Percentiles rank a stretch among this genome's conserved stretches.
These are phyloP conservation scores for Rhynchophorus ferrugineus DNA, from an alignment of 1,140 invertebrate genomes.

Conservation along the genomic window DNA sequence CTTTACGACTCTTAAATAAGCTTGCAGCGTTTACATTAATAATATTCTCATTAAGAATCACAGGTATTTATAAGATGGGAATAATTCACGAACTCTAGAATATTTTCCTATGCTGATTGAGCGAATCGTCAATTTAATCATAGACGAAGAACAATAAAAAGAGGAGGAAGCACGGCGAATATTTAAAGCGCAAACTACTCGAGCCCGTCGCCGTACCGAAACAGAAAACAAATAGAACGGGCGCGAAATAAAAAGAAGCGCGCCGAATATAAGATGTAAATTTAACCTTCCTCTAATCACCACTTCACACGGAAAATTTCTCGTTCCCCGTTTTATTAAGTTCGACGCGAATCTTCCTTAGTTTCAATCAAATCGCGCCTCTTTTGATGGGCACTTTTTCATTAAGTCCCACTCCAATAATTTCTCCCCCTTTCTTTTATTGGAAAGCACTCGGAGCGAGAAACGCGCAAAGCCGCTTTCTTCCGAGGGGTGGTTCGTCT, in stretches of 20 bases:
- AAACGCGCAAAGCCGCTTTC: conserved; percentile 7
- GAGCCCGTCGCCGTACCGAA: too few relatives aligned
- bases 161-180: too few relatives aligned
- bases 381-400: conserved; percentile 11
- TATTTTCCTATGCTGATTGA: too few relatives aligned
- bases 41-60: too few relatives aligned
- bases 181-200: too few relatives aligned
- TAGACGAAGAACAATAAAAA: too few relatives aligned
- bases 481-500: conserved; percentile 4
- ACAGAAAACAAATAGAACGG: background rate
- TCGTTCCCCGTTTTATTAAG: conserved; percentile 3
- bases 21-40: too few relatives aligned
- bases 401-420: conserved; percentile 4
- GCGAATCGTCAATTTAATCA: too few relatives aligned
- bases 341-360: conserved; percentile 9
- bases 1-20: too few relatives aligned
- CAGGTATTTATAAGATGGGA: too few relatives aligned
- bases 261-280: background rate
- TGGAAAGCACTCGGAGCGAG: conserved; percentile 9
- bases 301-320: conserved; percentile 7
- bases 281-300: conserved; percentile 6
- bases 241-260: background rate
- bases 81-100: too few relatives aligned
- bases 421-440: conserved; percentile 11
- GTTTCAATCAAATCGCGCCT: conserved; percentile 13